A percentile compares a stretch with the other conserved stretches of the same genome.
phyloP scores from a whole-genome alignment of 2,888 invertebrate genomes.

The Lissocephala sabroskyi region DNA sequence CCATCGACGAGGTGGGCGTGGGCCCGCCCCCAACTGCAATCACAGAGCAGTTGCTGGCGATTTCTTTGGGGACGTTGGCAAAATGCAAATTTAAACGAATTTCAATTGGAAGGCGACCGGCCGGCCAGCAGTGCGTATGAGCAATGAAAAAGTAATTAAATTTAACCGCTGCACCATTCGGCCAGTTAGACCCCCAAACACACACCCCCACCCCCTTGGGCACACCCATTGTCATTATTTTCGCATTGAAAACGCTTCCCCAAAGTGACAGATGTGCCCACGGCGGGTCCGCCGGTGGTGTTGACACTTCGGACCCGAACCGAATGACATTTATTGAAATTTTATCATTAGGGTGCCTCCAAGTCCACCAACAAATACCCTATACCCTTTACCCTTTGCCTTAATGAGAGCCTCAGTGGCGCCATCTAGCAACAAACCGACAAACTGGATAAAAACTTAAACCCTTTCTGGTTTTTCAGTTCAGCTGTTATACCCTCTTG shows the following conservation, averaged over 20 bases:
- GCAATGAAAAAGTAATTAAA: slow-evolving; percentile 71
- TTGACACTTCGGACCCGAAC: slow-evolving; percentile 53
- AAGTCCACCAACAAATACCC: too few species aligned
- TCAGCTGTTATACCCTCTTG: too few species aligned
- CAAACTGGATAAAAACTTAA: background rate
- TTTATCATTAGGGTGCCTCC: slow-evolving; percentile 55
- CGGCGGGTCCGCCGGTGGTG: slow-evolving; percentile 21
- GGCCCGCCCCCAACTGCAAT: slow-evolving; percentile 34
- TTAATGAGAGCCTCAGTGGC: slow-evolving; percentile 1
- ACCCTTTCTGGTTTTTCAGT: too few species aligned
- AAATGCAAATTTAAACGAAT: slow-evolving; percentile 66
- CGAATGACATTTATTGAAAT: slow-evolving; percentile 61
- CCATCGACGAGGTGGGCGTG: slow-evolving; percentile 35
- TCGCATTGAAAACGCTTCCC: slow-evolving; percentile 51
- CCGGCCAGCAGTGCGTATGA: slow-evolving; percentile 46
- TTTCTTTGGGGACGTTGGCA: slow-evolving; percentile 39
- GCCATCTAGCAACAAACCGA: slow-evolving; percentile 10
- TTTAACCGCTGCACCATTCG: slow-evolving; percentile 47
- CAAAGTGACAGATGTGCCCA: slow-evolving; percentile 53
- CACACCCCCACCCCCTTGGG: background rate
- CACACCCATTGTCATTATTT: slow-evolving; percentile 51
- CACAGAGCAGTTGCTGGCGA: slow-evolving; percentile 46
- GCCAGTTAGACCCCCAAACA: background rate
- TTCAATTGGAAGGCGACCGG: slow-evolving; percentile 45
- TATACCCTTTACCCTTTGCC: too few species aligned